Base-by-base conservation (phyloP, 2,113 vertebrate species). In the Campylomormyrus numenius region DNA sequence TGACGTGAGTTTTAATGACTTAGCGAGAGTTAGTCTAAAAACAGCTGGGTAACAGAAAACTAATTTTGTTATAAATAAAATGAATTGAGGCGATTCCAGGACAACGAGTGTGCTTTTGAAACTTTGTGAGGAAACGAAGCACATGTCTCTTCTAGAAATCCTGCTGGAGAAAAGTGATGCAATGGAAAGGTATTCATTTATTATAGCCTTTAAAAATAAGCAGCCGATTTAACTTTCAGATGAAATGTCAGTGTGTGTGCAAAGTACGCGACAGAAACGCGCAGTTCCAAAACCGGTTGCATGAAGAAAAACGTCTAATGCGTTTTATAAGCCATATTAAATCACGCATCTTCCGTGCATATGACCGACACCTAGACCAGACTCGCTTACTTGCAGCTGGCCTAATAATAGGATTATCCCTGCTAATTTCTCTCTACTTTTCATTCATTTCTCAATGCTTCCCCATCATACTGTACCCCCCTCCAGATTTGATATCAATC, bases 401-500 rank as follows among this genome's bases (percentile, higher is more conserved):
- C 39, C 5, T 80, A 15, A 39, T 42, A 8, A 17, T 39, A 42
- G 15, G 21, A 53, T 56, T 52, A 62, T n/a, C 17, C 24, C 19
- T n/a, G 10, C 85, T 53, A 31, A 17, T 49, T 21, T 86, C 0
- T 77, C 8, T 80, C 74, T 84, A 50, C 48, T 80, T 53, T 89
- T 31, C 35, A 15, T 35, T 31, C 0, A 19, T 27, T 27, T 39
- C 27, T 31, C 49, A 50, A 17, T 19, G 5, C 13, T 70, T n/a
- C 77, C 66, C 5, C 56, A 42, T 90, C 91, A 89, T 39, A 19
- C 77, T 70, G 89, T 89, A 85, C 45, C 31, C 89, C 0, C 74
- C 17, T 56, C 6, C 80, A 97, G 96, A 94, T 97, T 97, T 92
- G 96, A 97, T 92, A 96, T 96, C 80, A 96, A 97, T 93, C 95